Percentiles rank a stretch among this genome's conserved stretches.
These are phyloP conservation scores for Pangasius sanitwongsei DNA, from an alignment of 2,797 vertebrate genomes.

Conservation along the genomic window DNA sequence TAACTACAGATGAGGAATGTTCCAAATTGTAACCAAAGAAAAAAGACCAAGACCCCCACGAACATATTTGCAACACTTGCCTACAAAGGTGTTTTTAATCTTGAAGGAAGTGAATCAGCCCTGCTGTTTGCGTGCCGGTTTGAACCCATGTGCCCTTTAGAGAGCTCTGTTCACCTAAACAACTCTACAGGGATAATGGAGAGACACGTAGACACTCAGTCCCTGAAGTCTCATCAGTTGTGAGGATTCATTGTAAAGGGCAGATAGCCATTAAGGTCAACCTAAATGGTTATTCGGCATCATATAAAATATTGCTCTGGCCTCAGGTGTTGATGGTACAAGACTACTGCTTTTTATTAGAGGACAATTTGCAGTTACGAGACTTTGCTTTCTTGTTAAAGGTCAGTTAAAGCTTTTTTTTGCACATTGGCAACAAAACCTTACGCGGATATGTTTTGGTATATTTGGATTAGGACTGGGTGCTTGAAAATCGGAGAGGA, in stretches of 20 bases:
- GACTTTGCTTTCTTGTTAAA: neutral
- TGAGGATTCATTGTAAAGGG: neutral
- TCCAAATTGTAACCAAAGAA: slow-evolving; percentile 60
- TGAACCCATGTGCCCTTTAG: slow-evolving; percentile 15
- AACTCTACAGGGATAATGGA: neutral
- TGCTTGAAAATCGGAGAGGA: neutral
- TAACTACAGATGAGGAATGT: slow-evolving; percentile 82
- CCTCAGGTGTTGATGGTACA: neutral
- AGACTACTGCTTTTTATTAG: neutral
- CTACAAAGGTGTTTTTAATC: slow-evolving; percentile 81
- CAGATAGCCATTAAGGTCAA: neutral
- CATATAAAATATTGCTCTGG: neutral
- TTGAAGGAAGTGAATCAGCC: slow-evolving; percentile 74
- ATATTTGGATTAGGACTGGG: neutral
- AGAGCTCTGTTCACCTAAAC: slow-evolving; percentile 16
- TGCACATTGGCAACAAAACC: neutral
- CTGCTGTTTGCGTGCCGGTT: slow-evolving; percentile 59
- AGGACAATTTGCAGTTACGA: neutral
- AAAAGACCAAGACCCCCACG: slow-evolving; percentile 47
- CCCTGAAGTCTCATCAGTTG: neutral
- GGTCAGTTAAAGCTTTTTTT: neutral
- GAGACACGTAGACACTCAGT: neutral
- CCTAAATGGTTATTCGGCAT: neutral
- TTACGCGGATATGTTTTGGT: neutral
- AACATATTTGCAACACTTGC: slow-evolving; percentile 76